phyloP scores from a whole-genome alignment of 1,140 invertebrate species.

The Gonioctena quinquepunctata region DNA sequence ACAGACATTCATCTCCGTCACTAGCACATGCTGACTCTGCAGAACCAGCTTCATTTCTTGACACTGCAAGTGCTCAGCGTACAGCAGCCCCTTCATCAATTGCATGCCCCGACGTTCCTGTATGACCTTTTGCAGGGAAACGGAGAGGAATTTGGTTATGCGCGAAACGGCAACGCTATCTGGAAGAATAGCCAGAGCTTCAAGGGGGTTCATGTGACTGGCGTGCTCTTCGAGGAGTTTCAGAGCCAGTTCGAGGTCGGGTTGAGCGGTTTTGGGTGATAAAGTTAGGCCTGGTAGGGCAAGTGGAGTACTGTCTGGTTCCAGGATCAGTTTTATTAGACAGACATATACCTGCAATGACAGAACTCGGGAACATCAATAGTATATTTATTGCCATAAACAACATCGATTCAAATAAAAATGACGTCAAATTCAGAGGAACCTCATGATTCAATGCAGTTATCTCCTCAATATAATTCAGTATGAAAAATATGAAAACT shows the following conservation, averaged over 20 bases:
- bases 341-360: constrained; percentile 69
- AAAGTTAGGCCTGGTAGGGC: constrained; percentile 59
- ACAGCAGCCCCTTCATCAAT: constrained; percentile 78
- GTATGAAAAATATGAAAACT: constrained; percentile 9
- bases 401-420: too few relatives aligned
- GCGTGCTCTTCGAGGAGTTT: constrained; percentile 81
- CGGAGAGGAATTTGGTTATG: constrained; percentile 77
- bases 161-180: constrained; percentile 73
- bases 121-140: constrained; percentile 73
- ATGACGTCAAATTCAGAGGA: too few relatives aligned
- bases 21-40: constrained; percentile 78
- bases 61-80: constrained; percentile 81
- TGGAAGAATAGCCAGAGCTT: constrained; percentile 76
- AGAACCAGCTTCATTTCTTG: constrained; percentile 78
- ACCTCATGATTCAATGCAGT: too few relatives aligned
- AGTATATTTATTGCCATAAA: too few relatives aligned
- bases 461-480: too few relatives aligned
- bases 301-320: constrained; percentile 60
- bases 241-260: constrained; percentile 79
- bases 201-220: constrained; percentile 74
- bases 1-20: constrained; percentile 87
- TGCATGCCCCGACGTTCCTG: constrained; percentile 73
- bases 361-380: too few relatives aligned
- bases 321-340: constrained; percentile 68
- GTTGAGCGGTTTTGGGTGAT: constrained; percentile 63